Evolutionary conservation across 2,113 vertebrate species (phyloP), one percentile per base, ranked within the genome.

Genomic region (Proteles cristata): DNA sequence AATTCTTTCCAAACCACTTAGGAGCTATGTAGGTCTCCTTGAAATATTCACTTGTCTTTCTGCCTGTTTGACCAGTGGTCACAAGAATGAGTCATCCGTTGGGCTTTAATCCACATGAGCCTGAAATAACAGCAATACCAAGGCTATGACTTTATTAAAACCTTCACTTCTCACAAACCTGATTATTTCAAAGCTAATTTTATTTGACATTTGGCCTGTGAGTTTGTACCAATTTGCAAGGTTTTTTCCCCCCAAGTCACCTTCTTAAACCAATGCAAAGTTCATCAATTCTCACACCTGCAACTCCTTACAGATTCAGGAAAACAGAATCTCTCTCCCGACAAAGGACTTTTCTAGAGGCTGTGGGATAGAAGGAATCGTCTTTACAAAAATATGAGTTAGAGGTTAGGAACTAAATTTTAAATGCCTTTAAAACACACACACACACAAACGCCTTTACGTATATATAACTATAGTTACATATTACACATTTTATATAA

Each of bases 71-170:
- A 95, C 79, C 84, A 80, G 80, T 4, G 23, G n/a, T 55, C 88
- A 93, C 71, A 61, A 39, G 5, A 55, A 0, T 97, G 96, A 97
- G 90, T 97, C 96, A 94, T 21, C 79, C 58, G 0, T 39, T 68
- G 76, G 88, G 53, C 92, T 93, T 68, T 26, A 10, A 4, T 86
- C 92, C 83, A 95, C 69, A 81, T 87, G 33, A 55, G 39, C 48
- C 21, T 77, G 80, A 96, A 97, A 87, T 87, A 96, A 85, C 84
- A 90, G 71, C 33, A 31, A 81, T 28, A 10, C 84, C 76, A 85
- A 33, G 71, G 33, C 58, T 76, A 45, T 92, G 90, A 90, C 53
- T 94, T 88, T 48, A 74, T 55, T 80, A 94, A 81, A 94, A 66
- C 61, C 33, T 65, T 88, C 33, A 45, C 71, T 89, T 65, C 45